Base-by-base conservation (phyloP, 2,888 invertebrate species). In the Cantharis flavilabris region DNA sequence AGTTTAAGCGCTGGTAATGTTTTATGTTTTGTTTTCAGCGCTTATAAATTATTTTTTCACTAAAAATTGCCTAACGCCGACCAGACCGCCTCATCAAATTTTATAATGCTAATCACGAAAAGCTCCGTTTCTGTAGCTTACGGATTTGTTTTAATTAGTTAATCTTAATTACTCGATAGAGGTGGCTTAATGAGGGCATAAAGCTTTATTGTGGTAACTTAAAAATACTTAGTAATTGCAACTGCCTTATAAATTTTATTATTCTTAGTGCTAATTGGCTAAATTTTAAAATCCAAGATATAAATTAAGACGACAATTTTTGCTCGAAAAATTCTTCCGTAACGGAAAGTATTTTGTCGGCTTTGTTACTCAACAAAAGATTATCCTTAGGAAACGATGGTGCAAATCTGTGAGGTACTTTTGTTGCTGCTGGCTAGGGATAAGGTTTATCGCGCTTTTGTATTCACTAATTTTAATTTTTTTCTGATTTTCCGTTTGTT, bases 361-460 rank as follows among this genome's bases (percentile, higher is more conserved):
- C 65, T 67, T 67, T 67, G 65, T 67, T 67, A 26, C 26, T 23
- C n/a, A 23, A 67, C 65, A 67, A 67, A 67, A 23, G 65, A 20
- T 67, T 67, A 67, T 67, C 65, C 65, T 49, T 9, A 7, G 49
- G 49, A 49, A 49, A n/a, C 49, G 49, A 49, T 49, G 49, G 49
- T 49, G 49, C 49, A 49, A 49, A 49, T 49, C 49, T 49, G 49
- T n/a, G 7, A 49, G n/a, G n/a, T 49, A 49, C 49, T 49, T 49
- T 49, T n/a, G 49, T 73, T 79, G 81, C 81, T 80, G 73, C 81
- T 80, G 79, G 80, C 80, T 77, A 49, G 72, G 79, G 76, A 78
- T 72, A 75, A 81, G 81, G 83, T 84, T 84, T 84, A 84, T 84
- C 82, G 82, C 81, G 82, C 82, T 83, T 81, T 84, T 81, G 82